Evolutionary conservation across 53 echinoderm and acorn worm genomes (phyloP).

Genomic region (Arbacia lixula): DNA sequence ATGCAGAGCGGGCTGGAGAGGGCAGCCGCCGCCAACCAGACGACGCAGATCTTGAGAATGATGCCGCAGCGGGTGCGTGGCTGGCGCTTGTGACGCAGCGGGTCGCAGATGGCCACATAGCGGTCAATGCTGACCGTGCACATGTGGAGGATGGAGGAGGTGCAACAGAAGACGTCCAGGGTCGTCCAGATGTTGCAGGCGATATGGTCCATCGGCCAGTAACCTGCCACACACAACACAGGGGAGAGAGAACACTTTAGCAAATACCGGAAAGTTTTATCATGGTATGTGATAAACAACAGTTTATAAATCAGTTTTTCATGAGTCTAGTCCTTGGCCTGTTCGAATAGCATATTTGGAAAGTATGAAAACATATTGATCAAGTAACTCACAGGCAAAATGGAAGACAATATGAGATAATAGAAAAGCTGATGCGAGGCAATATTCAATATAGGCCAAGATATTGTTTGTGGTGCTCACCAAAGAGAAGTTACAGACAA

Average conservation of each 20-base stretch:
- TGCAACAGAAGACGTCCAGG: slow-evolving; percentile 89
- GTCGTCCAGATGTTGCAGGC: slow-evolving; percentile 81
- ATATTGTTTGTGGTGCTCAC: too few relatives aligned
- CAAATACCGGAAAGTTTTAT: too few relatives aligned
- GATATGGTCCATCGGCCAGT: slow-evolving; percentile 71
- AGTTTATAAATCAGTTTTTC: too few relatives aligned
- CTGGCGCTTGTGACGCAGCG: slow-evolving; percentile 61
- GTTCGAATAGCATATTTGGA: neutral
- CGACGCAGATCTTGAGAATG: slow-evolving; percentile 71
- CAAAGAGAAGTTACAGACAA: too few relatives aligned
- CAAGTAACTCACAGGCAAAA: too few relatives aligned
- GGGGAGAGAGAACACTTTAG: too few relatives aligned
- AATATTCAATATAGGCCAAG: too few relatives aligned
- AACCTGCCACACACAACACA: slow-evolving; percentile 59
- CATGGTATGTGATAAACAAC: too few relatives aligned
- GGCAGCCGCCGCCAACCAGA: slow-evolving; percentile 72
- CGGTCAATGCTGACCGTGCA: slow-evolving; percentile 87
- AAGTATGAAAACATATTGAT: too few relatives aligned
- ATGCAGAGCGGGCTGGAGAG: slow-evolving; percentile 82
- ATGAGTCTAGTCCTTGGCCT: too few relatives aligned
- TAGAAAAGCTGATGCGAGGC: too few relatives aligned
- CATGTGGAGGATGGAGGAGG: slow-evolving; percentile 91
- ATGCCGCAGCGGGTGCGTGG: slow-evolving; percentile 52
- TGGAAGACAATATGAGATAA: too few relatives aligned
- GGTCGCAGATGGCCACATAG: slow-evolving; percentile 83